These are phyloP conservation scores for Saccostrea echinata DNA, from an alignment of 1,140 invertebrate genomes.

Conservation along the genomic window DNA sequence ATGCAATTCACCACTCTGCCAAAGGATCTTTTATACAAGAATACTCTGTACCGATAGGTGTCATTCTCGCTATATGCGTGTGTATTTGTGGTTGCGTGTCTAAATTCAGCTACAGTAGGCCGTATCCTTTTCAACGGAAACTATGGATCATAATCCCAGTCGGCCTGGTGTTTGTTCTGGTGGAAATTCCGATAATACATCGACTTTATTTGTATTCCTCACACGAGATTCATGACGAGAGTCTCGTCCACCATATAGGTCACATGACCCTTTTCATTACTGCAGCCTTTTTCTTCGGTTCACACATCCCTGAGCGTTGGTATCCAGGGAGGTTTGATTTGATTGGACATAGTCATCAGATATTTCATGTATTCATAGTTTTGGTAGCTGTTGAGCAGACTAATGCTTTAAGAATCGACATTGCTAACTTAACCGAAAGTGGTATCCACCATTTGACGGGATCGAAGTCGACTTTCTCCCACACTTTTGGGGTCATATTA, in stretches of 20 bases:
- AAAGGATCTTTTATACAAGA: conserved; percentile 16
- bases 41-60: conserved; percentile 15
- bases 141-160: conserved; percentile 14
- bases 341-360: conserved; percentile 79
- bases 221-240: conserved; percentile 11
- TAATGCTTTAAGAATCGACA: not conserved
- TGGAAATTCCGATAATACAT: conserved; percentile 34
- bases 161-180: not conserved
- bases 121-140: not conserved
- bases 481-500: not conserved
- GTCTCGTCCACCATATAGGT: conserved; percentile 47
- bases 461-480: not conserved
- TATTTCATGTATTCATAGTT: conserved; percentile 77
- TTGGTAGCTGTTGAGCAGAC: conserved; percentile 72
- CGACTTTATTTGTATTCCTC: conserved; percentile 41
- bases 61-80: conserved; percentile 41
- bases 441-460: not conserved
- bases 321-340: conserved; percentile 79
- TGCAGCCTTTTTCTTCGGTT: conserved; percentile 75
- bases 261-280: conserved; percentile 41
- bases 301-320: conserved; percentile 78
- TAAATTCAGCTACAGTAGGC: conserved; percentile 21
- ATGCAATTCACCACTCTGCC: not conserved
- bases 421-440: not conserved
- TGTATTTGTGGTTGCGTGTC: conserved; percentile 16